Evolutionary conservation across 1,140 invertebrate species (phyloP).

Genomic region (Cotesia vestalis): DNA sequence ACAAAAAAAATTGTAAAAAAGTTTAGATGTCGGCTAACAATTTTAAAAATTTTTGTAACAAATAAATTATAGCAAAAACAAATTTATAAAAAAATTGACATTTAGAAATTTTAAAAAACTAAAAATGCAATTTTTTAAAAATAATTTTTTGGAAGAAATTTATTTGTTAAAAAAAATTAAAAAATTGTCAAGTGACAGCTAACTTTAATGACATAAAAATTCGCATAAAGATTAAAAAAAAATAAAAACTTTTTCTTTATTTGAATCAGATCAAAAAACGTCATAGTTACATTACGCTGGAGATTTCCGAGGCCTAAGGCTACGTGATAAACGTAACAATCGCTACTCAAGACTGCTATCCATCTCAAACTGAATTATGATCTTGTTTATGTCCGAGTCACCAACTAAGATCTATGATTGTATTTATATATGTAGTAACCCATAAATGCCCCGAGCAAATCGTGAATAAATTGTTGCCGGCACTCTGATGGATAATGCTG

Average conservation of each 20-base stretch:
- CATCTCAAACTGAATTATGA: conserved; percentile 19
- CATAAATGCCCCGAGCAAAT: conserved; percentile 10
- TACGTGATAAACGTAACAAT: conserved; percentile 26
- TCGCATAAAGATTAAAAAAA: not conserved
- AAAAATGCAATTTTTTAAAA: too few relatives aligned
- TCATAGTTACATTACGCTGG: not conserved
- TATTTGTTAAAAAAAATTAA: too few relatives aligned
- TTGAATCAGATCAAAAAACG: conserved; percentile 12
- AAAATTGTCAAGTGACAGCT: too few relatives aligned
- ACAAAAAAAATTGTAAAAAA: too few relatives aligned
- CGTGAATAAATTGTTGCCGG: not conserved
- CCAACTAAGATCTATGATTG: conserved; percentile 8
- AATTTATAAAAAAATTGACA: too few relatives aligned
- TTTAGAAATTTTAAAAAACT: too few relatives aligned
- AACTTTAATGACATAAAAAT: too few relatives aligned
- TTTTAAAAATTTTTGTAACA: too few relatives aligned
- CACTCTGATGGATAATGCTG: not conserved
- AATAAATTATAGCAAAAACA: too few relatives aligned
- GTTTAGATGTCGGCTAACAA: too few relatives aligned
- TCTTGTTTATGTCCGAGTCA: conserved; percentile 13
- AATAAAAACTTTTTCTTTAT: not conserved
- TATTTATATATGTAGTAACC: not conserved
- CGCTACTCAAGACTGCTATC: conserved; percentile 4
- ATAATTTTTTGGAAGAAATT: too few relatives aligned
- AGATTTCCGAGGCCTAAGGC: conserved; percentile 14